Percentiles rank a stretch among this genome's conserved stretches.
These are phyloP conservation scores for Acanthornis magna DNA, from an alignment of 2,797 vertebrate genomes.

Conservation along the genomic window DNA sequence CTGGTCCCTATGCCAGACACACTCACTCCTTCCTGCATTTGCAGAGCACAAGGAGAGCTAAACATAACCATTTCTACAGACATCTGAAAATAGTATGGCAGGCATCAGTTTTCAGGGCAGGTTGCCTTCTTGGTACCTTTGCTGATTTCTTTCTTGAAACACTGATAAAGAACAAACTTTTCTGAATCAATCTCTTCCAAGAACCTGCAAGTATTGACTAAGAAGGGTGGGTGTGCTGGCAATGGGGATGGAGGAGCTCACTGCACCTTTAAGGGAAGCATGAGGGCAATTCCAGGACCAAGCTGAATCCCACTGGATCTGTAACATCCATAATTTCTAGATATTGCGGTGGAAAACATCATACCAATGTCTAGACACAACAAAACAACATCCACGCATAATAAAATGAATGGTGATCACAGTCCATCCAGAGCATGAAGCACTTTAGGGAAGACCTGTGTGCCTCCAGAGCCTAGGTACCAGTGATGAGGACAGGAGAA, in stretches of 20 bases:
- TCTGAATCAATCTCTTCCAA: background rate
- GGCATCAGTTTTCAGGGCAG: background rate
- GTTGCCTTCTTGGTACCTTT: background rate
- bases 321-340: background rate
- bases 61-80: background rate
- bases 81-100: background rate
- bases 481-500: background rate
- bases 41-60: background rate
- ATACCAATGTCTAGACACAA: background rate
- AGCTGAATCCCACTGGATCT: background rate
- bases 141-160: background rate
- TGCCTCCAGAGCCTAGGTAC: background rate
- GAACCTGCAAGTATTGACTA: background rate
- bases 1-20: accelerated
- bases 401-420: background rate
- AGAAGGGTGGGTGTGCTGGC: background rate
- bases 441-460: background rate
- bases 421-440: background rate
- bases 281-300: background rate
- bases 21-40: background rate
- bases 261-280: background rate
- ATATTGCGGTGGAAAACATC: background rate
- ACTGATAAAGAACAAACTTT: background rate
- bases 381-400: background rate
- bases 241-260: background rate